Conservation (phyloP, 92 coral and sea anemone genomes). For the Galaxea fascicularis region DNA sequence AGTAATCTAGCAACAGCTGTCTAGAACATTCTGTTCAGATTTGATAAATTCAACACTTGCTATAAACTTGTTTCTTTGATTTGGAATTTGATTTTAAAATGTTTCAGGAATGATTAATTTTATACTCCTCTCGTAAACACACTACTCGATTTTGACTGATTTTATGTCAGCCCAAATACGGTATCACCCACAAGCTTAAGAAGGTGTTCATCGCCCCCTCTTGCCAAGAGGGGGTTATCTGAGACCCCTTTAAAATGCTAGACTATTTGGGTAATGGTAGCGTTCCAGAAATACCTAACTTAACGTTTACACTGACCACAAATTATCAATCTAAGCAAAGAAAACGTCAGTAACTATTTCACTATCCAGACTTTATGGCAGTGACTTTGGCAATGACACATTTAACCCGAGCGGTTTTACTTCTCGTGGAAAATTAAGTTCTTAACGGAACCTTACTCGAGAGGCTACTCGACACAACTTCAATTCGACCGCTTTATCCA, state of each 20-base stretch:
- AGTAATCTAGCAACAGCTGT: not conserved
- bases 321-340: not conserved
- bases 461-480: not conserved
- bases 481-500: not conserved
- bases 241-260: not conserved
- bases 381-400: not conserved
- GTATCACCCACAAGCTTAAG: not conserved
- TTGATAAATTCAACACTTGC: not conserved
- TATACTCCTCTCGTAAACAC: not conserved
- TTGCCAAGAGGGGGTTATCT: not conserved
- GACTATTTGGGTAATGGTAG: not conserved
- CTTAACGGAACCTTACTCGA: not conserved
- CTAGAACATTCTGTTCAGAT: not conserved
- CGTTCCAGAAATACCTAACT: slow-evolving; percentile 27
- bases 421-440: not conserved
- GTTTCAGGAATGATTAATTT: not conserved
- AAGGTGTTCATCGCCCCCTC: not conserved
- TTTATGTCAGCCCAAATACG: not conserved
- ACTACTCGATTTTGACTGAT: not conserved
- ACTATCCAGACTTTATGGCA: slow-evolving; percentile 1
- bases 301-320: slow-evolving; percentile 8
- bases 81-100: not conserved
- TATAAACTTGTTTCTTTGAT: not conserved
- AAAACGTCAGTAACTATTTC: not conserved
- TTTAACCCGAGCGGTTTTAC: not conserved